A percentile compares a stretch with the other conserved stretches of the same genome.
Conservation (phyloP, 2,797 vertebrate genomes). For the Ctenopoma multispine region DNA sequence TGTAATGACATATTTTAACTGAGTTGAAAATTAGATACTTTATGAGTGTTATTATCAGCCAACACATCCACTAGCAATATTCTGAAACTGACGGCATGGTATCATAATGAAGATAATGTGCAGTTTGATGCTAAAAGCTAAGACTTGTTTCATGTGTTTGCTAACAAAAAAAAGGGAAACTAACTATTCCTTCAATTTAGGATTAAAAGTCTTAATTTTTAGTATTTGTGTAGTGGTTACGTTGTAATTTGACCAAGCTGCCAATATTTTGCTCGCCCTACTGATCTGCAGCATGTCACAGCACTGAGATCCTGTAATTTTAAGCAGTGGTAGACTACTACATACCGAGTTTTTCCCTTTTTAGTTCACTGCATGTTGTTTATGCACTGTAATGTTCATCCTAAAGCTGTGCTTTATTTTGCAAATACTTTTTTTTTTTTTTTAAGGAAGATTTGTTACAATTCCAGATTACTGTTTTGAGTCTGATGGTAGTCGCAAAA, state of each 20-base stretch:
- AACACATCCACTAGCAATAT: constrained; percentile 73
- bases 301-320: constrained; percentile 39
- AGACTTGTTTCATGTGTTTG: constrained; percentile 42
- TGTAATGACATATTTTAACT: constrained; percentile 35
- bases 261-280: constrained; percentile 39
- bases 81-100: constrained; percentile 61
- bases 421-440: constrained; percentile 60
- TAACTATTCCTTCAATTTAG: constrained; percentile 38
- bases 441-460: constrained; percentile 60
- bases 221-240: constrained; percentile 54
- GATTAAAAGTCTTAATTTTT: constrained; percentile 46
- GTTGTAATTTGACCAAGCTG: constrained; percentile 55
- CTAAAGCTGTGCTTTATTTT: constrained; percentile 60
- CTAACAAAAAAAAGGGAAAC: constrained; percentile 36
- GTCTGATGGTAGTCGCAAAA: constrained; percentile 24
- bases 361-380: constrained; percentile 74
- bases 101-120: constrained; percentile 54
- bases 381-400: constrained; percentile 64
- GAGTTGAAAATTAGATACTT: constrained; percentile 37
- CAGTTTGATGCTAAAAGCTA: constrained; percentile 41
- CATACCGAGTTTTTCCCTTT: constrained; percentile 32
- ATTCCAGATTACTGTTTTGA: constrained; percentile 37
- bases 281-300: constrained; percentile 57
- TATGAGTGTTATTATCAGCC: constrained; percentile 36
- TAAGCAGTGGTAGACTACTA: constrained; percentile 12